Conservation (phyloP, 2,888 invertebrate species). For the Ormyrus nitidulus region DNA sequence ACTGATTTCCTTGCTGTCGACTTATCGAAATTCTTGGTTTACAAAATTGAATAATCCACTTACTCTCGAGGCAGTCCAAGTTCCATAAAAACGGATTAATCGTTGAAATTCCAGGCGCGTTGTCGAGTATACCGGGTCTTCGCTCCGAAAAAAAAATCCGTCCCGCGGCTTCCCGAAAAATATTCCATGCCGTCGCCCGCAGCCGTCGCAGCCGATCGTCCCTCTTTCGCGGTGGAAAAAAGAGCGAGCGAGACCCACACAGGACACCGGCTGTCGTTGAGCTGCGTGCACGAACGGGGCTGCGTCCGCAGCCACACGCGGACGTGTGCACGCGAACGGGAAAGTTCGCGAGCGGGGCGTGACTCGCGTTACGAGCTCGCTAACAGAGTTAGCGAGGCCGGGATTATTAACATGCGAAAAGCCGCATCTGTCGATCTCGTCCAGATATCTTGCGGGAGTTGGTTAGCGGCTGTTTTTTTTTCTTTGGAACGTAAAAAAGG, state of each 20-base stretch:
- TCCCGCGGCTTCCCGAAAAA: no score
- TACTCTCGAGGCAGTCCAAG: neutral
- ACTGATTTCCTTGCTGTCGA: neutral
- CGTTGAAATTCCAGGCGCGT: neutral
- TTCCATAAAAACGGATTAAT: neutral
- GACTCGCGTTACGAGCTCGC: conserved; percentile 43
- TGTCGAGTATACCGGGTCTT: neutral
- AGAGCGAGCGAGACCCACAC: neutral
- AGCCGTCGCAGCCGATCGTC: no score
- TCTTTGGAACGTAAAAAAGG: conserved; percentile 4
- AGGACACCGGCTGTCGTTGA: no score
- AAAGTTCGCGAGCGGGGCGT: conserved; percentile 50
- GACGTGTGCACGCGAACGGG: conserved; percentile 37
- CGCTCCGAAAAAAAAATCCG: no score
- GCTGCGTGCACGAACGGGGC: no score
- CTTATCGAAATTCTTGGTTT: neutral
- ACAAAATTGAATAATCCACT: neutral
- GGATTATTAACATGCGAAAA: conserved; percentile 42
- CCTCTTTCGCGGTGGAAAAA: no score
- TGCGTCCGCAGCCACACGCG: neutral
- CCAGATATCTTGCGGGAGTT: no score
- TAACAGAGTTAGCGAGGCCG: conserved; percentile 30
- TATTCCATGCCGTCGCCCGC: no score
- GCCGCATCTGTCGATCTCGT: neutral
- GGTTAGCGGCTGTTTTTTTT: conserved; percentile 5